Conservation (phyloP, 2,888 invertebrate genomes). For the Scaptomyza reducta region DNA sequence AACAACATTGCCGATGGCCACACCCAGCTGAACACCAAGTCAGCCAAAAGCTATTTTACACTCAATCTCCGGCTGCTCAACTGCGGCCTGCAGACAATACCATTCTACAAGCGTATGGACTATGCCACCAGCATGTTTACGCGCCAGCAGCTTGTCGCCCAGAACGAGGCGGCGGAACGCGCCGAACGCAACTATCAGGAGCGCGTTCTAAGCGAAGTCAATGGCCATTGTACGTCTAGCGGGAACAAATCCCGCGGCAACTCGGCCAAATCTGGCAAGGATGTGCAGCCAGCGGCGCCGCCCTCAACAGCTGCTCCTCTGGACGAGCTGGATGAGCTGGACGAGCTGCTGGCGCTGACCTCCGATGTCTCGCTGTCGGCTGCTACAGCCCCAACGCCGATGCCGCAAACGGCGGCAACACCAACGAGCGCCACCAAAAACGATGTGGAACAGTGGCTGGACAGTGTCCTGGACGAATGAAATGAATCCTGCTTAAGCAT, state of each 20-base stretch:
- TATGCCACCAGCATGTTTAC: conserved; percentile 83
- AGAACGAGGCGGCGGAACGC: conserved; percentile 79
- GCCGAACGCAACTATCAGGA: conserved; percentile 78
- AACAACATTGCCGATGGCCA: conserved; percentile 72
- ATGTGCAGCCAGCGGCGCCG: conserved; percentile 2
- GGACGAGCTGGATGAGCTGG: conserved; percentile 82
- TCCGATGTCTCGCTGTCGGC: conserved; percentile 7
- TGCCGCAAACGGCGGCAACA: conserved; percentile 42
- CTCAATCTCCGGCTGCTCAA: conserved; percentile 84
- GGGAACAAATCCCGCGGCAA: conserved; percentile 43
- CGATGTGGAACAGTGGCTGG: conserved; percentile 83
- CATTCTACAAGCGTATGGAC: conserved; percentile 84
- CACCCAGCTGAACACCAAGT: conserved; percentile 73
- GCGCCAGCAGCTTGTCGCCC: conserved; percentile 77
- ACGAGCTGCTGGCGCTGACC: conserved; percentile 76
- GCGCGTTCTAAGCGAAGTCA: conserved; percentile 65
- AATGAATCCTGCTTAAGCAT: background rate
- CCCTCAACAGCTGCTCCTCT: conserved; percentile 13
- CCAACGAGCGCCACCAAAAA: conserved; percentile 58
- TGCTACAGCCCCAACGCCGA: conserved; percentile 17
- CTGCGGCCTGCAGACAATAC: conserved; percentile 84
- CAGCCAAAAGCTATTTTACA: conserved; percentile 83
- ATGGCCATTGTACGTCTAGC: conserved; percentile 32
- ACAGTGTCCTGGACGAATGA: conserved; percentile 82
- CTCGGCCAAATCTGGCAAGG: conserved; percentile 45